Base-by-base conservation (phyloP, 2,113 vertebrate genomes). In the Varanus komodoensis region DNA sequence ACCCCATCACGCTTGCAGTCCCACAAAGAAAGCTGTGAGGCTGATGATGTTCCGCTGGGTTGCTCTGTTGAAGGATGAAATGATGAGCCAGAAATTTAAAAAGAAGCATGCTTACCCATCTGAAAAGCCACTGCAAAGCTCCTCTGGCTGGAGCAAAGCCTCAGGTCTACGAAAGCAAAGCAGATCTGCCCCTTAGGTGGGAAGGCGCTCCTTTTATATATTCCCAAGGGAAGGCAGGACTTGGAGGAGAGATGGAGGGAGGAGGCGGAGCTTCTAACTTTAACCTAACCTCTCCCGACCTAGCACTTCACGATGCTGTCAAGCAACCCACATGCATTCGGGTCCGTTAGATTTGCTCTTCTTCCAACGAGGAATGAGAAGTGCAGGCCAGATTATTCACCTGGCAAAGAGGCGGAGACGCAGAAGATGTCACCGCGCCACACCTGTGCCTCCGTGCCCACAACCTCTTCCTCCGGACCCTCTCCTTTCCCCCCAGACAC, bases 151-250 rank as follows among this genome's bases (percentile, higher is more conserved):
- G 8, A 54, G 32, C 29, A 23, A 73, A 15, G 2, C n/a, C n/a
- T n/a, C n/a, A n/a, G n/a, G n/a, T n/a, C n/a, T n/a, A n/a, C n/a
- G n/a, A n/a, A 77, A 1, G 32, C 3, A 14, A 12, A 34, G 50
- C 64, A 32, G 48, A 0, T 77, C 44, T 79, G 52, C 68, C 2
- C 50, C 88, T 21, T 87, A 89, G 48, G 0, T 0, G 4, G 0
- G 29, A 89, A 73, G 15, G 57, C 75, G 83, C 23, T 15, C 50
- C 38, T 64, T 96, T 95, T 96, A 95, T 95, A 86, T 1, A 0
- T 71, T 91, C 84, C 90, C 87, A 0, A 0, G 2, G 17, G 93
- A 91, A 92, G 94, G 95, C 90, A 93, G 27, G 86, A 69, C 90
- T 87, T 73, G 38, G 0, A 0, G 44, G 48, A 54, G 29, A 54